These are phyloP conservation scores for Drosophila burlai DNA, from an alignment of 1,140 invertebrate species.

Conservation along the genomic window DNA sequence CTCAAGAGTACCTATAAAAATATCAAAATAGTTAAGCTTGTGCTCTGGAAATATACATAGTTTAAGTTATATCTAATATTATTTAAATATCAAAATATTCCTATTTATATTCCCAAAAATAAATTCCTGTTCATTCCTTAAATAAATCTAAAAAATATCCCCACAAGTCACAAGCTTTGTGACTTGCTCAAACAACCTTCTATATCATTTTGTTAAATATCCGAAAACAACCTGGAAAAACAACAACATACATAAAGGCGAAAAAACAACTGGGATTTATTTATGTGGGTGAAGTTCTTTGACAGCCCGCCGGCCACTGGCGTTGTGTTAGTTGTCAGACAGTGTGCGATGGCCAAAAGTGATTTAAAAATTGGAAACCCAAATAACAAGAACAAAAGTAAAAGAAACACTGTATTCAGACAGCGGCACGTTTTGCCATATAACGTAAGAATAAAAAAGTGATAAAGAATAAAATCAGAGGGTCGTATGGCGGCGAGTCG, in stretches of 20 bases:
- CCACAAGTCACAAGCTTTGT: slow-evolving; percentile 6
- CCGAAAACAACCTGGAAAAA: slow-evolving; percentile 17
- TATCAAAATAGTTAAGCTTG: too few relatives aligned
- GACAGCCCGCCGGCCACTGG: slow-evolving; percentile 45
- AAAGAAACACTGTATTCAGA: slow-evolving; percentile 30
- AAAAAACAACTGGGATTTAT: slow-evolving; percentile 34
- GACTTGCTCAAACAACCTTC: slow-evolving; percentile 11
- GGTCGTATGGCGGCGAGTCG: slow-evolving; percentile 20
- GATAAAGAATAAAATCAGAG: slow-evolving; percentile 36
- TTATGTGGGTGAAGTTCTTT: slow-evolving; percentile 76
- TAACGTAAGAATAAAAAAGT: slow-evolving; percentile 33
- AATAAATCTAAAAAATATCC: not conserved
- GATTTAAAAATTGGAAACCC: slow-evolving; percentile 54
- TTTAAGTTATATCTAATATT: too few relatives aligned
- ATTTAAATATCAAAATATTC: not conserved
- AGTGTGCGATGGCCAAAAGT: slow-evolving; percentile 50
- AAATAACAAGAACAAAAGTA: slow-evolving; percentile 22
- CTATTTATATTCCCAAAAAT: not conserved
- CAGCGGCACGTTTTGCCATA: slow-evolving; percentile 51
- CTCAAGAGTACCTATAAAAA: not conserved
- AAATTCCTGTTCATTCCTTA: not conserved
- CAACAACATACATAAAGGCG: slow-evolving; percentile 12
- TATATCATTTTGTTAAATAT: not conserved
- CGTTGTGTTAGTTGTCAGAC: slow-evolving; percentile 49
- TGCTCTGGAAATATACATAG: not conserved